Conservation (phyloP, 2,113 vertebrate species). For the Hypocryptadius cinnamomeus region DNA sequence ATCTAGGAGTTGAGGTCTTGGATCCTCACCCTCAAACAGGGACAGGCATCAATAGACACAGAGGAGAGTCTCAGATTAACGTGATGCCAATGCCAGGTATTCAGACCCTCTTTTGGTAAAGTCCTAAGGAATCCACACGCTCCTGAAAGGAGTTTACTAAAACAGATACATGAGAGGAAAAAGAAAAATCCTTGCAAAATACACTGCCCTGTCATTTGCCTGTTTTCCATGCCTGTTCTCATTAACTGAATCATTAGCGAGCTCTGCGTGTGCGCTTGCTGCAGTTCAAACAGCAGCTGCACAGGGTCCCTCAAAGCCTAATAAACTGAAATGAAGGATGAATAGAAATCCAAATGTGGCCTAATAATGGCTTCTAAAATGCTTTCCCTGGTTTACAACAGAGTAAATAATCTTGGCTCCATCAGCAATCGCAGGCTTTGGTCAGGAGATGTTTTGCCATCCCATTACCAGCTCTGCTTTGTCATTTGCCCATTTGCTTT, state of each 20-base stretch:
- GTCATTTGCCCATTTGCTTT: background rate
- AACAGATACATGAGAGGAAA: background rate
- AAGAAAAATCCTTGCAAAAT: background rate
- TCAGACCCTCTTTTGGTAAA: background rate
- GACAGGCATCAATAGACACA: background rate
- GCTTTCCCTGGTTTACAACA: background rate
- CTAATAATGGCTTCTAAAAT: background rate
- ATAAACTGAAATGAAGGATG: constrained; percentile 38
- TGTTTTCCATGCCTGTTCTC: background rate
- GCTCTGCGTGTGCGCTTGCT: background rate
- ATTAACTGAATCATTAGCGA: background rate
- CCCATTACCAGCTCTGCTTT: background rate
- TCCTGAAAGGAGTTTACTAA: background rate
- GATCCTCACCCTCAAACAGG: background rate
- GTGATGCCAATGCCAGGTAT: background rate
- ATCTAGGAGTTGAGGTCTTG: background rate
- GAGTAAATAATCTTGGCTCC: background rate
- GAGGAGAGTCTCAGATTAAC: background rate
- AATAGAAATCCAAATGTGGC: constrained; percentile 13
- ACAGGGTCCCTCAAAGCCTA: constrained; percentile 37
- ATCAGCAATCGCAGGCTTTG: background rate
- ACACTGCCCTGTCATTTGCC: background rate
- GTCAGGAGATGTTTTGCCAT: background rate
- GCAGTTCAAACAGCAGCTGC: constrained; percentile 28
- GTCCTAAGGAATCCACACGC: accelerated